phyloP scores from a whole-genome alignment of 2,888 invertebrate species.

The Drosophila hawaiiensis region DNA sequence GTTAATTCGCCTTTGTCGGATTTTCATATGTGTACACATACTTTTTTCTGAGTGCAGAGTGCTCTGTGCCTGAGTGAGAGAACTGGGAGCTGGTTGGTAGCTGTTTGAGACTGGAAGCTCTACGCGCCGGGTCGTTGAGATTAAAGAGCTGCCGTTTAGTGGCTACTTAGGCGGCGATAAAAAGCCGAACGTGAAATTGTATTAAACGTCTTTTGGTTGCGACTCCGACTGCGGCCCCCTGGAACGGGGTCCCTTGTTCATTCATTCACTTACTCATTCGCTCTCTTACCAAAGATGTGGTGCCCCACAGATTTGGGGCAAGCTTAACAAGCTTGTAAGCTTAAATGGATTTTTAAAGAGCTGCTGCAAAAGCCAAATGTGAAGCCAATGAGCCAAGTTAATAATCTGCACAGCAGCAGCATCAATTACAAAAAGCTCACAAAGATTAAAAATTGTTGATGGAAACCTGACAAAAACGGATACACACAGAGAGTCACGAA shows the following conservation, averaged over 20 bases:
- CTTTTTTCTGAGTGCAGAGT: neutral
- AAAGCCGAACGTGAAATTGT: conserved; percentile 77
- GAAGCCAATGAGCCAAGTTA: conserved; percentile 48
- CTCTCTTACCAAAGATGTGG: conserved; percentile 12
- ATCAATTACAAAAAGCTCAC: conserved; percentile 75
- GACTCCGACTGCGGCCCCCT: conserved; percentile 2
- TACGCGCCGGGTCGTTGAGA: conserved; percentile 72
- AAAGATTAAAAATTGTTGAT: conserved; percentile 61
- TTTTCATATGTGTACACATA: neutral
- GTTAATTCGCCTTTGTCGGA: neutral
- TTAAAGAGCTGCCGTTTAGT: conserved; percentile 82
- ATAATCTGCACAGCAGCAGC: conserved; percentile 68
- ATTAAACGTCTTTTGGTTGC: conserved; percentile 55
- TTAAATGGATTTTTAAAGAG: conserved; percentile 78
- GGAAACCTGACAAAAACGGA: conserved; percentile 50
- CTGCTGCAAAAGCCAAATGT: conserved; percentile 60
- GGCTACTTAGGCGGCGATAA: conserved; percentile 79
- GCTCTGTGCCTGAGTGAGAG: conserved; percentile 1
- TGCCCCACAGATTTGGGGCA: conserved; percentile 70
- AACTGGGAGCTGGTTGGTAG: conserved; percentile 24
- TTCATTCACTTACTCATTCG: neutral
- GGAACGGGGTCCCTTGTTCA: conserved; percentile 7
- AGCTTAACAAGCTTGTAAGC: conserved; percentile 79
- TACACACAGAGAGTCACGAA: conserved; percentile 3
- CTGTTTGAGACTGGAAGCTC: conserved; percentile 30